Conservation (phyloP, 1,140 invertebrate species). For the Drosophila tristis region DNA sequence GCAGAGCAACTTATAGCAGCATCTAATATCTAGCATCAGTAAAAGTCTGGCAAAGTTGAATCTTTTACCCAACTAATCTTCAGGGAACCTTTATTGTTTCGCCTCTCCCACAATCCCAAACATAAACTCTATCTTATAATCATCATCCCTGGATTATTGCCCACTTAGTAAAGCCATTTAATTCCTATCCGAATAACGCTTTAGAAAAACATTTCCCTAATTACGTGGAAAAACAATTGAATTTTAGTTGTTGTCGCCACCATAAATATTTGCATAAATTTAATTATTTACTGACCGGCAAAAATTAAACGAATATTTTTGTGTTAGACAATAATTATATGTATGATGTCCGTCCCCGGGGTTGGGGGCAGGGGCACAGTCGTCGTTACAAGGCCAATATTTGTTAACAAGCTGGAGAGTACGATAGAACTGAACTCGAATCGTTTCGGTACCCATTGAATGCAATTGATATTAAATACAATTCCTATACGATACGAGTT, state of each 20-base stretch:
- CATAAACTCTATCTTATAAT: too few relatives aligned
- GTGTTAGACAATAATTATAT: slow-evolving; percentile 60
- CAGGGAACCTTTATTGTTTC: too few relatives aligned
- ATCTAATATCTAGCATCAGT: too few relatives aligned
- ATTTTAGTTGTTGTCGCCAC: slow-evolving; percentile 24
- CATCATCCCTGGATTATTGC: too few relatives aligned
- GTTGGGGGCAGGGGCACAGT: background rate
- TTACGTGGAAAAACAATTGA: slow-evolving; percentile 21
- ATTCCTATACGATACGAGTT: slow-evolving; percentile 8
- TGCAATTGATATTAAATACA: slow-evolving; percentile 29
- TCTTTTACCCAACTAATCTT: too few relatives aligned
- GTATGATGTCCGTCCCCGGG: background rate
- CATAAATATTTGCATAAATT: slow-evolving; percentile 52
- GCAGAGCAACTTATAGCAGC: too few relatives aligned
- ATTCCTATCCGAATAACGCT: background rate
- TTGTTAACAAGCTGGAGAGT: slow-evolving; percentile 59
- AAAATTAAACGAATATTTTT: slow-evolving; percentile 38
- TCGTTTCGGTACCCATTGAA: slow-evolving; percentile 24
- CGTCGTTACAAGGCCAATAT: slow-evolving; percentile 58
- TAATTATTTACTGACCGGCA: slow-evolving; percentile 31
- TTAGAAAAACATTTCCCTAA: slow-evolving; percentile 21
- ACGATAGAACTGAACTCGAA: slow-evolving; percentile 5
- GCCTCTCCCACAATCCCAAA: too few relatives aligned
- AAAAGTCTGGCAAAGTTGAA: too few relatives aligned
- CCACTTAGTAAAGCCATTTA: background rate